phyloP scores from a whole-genome alignment of 2,797 vertebrate species.

The Takifugu ocellatus region DNA sequence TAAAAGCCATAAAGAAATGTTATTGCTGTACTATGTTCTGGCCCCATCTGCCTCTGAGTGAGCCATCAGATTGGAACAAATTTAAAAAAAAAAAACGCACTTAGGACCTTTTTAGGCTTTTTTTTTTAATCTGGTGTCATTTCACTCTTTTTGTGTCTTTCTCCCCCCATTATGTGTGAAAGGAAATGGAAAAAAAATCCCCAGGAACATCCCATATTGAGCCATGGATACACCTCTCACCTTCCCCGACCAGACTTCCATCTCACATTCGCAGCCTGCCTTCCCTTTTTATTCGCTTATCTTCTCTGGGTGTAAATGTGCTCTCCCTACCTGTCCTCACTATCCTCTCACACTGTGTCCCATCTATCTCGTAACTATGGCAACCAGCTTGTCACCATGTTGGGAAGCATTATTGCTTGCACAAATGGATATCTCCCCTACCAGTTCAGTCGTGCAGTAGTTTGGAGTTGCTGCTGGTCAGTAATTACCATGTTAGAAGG shows the following conservation, averaged over 20 bases:
- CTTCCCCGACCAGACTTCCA: slow-evolving; percentile 17
- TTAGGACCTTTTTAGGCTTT: slow-evolving; percentile 46
- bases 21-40: slow-evolving; percentile 33
- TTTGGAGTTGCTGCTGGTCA: slow-evolving; percentile 19
- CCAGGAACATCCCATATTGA: neutral
- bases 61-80: slow-evolving; percentile 42
- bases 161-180: neutral
- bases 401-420: slow-evolving; percentile 53
- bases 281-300: slow-evolving; percentile 33
- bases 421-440: slow-evolving; percentile 48
- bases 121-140: slow-evolving; percentile 46
- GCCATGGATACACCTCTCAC: slow-evolving; percentile 3
- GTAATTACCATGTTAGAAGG: slow-evolving; percentile 59
- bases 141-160: slow-evolving; percentile 11
- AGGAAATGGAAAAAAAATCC: too few relatives aligned
- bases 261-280: slow-evolving; percentile 30
- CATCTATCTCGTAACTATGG: slow-evolving; percentile 64
- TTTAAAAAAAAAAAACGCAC: slow-evolving; percentile 45
- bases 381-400: slow-evolving; percentile 58
- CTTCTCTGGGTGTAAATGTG: slow-evolving; percentile 31
- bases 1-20: slow-evolving; percentile 30
- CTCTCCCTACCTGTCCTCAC: slow-evolving; percentile 39
- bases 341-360: slow-evolving; percentile 45
- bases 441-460: slow-evolving; percentile 22
- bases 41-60: slow-evolving; percentile 26